These are phyloP conservation scores for Morbakka virulenta DNA, from an alignment of 30 jellyfish, hydroid and myxozoan genomes.

Conservation along the genomic window DNA sequence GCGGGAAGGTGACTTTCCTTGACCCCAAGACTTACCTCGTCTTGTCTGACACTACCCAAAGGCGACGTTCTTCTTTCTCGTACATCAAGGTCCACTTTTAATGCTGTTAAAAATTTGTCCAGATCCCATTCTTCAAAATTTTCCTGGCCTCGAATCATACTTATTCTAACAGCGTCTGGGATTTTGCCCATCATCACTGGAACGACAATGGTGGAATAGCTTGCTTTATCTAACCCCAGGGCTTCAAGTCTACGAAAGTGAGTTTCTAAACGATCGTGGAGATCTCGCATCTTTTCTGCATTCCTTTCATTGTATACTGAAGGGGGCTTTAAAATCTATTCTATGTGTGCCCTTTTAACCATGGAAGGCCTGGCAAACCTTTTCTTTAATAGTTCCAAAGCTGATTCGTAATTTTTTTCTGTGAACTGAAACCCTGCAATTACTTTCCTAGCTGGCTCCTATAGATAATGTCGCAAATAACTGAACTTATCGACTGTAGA, in stretches of 20 bases:
- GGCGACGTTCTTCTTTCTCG: slow-evolving; percentile 9
- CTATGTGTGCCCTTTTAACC: slow-evolving; percentile 14
- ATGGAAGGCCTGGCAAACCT: slow-evolving; percentile 5
- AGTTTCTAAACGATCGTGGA: not conserved
- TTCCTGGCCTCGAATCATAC: not conserved
- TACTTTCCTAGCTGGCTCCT: slow-evolving; percentile 4
- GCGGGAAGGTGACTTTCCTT: not conserved
- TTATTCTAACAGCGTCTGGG: slow-evolving; percentile 20
- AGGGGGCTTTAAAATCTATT: not conserved
- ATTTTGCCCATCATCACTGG: slow-evolving; percentile 9
- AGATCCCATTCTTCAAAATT: slow-evolving; percentile 8
- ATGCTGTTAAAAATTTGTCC: not conserved
- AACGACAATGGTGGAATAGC: slow-evolving; percentile 11
- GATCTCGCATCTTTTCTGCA: not conserved
- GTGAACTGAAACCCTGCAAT: slow-evolving; percentile 25
- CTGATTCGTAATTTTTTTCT: slow-evolving; percentile 21
- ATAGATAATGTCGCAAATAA: slow-evolving; percentile 8
- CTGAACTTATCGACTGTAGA: slow-evolving; percentile 1
- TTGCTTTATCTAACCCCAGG: not conserved
- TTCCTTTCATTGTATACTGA: not conserved
- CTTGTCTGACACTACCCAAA: not conserved
- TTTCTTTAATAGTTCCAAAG: not conserved
- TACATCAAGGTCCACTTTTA: slow-evolving; percentile 10
- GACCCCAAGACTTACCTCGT: not conserved
- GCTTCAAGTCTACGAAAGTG: slow-evolving; percentile 22